Conservation (phyloP, 2,113 vertebrate genomes). For the Microcebus tavaratra region DNA sequence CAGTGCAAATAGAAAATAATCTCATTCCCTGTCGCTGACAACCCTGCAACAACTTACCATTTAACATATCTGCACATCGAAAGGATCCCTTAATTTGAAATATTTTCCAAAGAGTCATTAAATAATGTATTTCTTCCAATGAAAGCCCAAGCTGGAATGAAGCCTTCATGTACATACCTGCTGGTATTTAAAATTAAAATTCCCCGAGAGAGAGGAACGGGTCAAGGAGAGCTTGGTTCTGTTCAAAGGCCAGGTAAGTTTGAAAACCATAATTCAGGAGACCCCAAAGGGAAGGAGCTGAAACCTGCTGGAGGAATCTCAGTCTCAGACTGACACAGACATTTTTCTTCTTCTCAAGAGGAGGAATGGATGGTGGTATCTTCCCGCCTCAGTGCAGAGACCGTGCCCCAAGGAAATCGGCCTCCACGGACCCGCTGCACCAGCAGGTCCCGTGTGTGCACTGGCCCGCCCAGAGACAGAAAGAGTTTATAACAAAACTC, state of each 20-base stretch:
- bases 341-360: neutral
- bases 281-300: neutral
- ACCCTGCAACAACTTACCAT: neutral
- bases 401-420: no score
- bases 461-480: neutral
- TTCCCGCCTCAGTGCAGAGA: neutral
- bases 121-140: neutral
- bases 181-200: neutral
- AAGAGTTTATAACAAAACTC: neutral
- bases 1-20: neutral
- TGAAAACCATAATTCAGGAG: neutral
- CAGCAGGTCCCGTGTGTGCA: neutral
- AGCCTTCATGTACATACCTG: neutral
- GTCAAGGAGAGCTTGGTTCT: neutral
- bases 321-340: neutral
- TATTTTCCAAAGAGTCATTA: slow-evolving; percentile 27
- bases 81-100: neutral
- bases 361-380: neutral
- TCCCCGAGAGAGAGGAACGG: neutral
- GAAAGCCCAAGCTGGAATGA: neutral
- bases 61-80: slow-evolving; percentile 10
- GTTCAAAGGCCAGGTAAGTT: neutral
- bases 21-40: neutral
- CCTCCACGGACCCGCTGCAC: neutral
- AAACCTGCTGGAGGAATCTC: neutral